A percentile compares a stretch with the other conserved stretches of the same genome.
Evolutionary conservation across 2,797 vertebrate genomes (phyloP).

Genomic region (Pterois miles): DNA sequence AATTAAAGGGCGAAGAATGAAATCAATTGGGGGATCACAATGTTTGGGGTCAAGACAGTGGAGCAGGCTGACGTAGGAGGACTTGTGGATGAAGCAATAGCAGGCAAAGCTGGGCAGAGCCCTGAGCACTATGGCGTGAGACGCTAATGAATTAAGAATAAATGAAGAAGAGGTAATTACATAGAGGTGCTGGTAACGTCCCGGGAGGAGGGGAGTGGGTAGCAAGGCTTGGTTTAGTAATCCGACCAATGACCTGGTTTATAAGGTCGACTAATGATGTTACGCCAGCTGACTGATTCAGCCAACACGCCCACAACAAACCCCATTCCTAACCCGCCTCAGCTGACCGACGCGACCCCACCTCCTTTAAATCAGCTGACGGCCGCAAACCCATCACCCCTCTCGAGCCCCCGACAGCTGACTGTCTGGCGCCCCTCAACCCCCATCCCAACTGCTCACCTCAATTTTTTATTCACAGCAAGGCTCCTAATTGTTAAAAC

Average conservation of each 20-base stretch:
- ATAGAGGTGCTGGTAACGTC: background rate
- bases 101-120: background rate
- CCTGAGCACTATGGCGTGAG: background rate
- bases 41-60: background rate
- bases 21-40: constrained; percentile 1
- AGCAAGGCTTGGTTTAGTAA: constrained; percentile 54
- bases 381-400: constrained; percentile 36
- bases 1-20: constrained; percentile 26
- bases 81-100: background rate
- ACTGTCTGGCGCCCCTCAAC: constrained; percentile 47
- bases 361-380: constrained; percentile 66
- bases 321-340: constrained; percentile 44
- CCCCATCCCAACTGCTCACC: constrained; percentile 27
- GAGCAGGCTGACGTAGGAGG: background rate
- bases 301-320: constrained; percentile 19
- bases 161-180: constrained; percentile 19
- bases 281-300: constrained; percentile 58
- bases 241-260: constrained; percentile 75
- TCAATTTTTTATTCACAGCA: background rate
- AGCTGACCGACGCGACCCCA: constrained; percentile 56
- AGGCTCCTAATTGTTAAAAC: constrained; percentile 1
- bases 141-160: constrained; percentile 2
- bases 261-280: constrained; percentile 72
- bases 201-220: background rate
- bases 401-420: constrained; percentile 56